phyloP scores from a whole-genome alignment of 1,140 invertebrate species.

The Sminthurinus signatus region DNA sequence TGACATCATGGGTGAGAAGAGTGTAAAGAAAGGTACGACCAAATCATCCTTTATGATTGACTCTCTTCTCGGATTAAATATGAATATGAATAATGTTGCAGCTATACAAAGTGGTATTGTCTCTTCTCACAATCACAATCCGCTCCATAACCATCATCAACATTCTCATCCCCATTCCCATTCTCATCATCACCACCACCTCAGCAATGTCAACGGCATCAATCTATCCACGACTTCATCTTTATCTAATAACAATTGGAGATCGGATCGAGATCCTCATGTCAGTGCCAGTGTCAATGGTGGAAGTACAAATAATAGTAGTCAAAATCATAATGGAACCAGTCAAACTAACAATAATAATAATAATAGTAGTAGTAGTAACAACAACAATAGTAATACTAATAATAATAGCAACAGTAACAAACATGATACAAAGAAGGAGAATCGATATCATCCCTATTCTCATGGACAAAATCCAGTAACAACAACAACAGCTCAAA shows the following conservation, averaged over 20 bases:
- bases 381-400: not conserved
- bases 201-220: not conserved
- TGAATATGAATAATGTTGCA: not conserved
- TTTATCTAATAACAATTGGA: slow-evolving; percentile 4
- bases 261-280: too few relatives aligned
- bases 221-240: slow-evolving; percentile 9
- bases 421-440: not conserved
- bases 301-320: too few relatives aligned
- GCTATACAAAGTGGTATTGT: slow-evolving; percentile 15
- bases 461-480: too few relatives aligned
- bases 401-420: not conserved
- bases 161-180: not conserved
- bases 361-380: too few relatives aligned
- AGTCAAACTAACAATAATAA: too few relatives aligned
- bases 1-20: not conserved
- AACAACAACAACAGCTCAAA: too few relatives aligned
- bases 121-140: not conserved
- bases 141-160: not conserved
- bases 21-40: not conserved
- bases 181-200: not conserved
- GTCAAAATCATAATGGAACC: too few relatives aligned
- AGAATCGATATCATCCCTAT: slow-evolving; percentile 11
- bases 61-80: slow-evolving; percentile 19
- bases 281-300: too few relatives aligned
- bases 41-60: slow-evolving; percentile 25